Base-by-base conservation (phyloP, 2,797 vertebrate genomes). In the Cercopithecus neglectus region DNA sequence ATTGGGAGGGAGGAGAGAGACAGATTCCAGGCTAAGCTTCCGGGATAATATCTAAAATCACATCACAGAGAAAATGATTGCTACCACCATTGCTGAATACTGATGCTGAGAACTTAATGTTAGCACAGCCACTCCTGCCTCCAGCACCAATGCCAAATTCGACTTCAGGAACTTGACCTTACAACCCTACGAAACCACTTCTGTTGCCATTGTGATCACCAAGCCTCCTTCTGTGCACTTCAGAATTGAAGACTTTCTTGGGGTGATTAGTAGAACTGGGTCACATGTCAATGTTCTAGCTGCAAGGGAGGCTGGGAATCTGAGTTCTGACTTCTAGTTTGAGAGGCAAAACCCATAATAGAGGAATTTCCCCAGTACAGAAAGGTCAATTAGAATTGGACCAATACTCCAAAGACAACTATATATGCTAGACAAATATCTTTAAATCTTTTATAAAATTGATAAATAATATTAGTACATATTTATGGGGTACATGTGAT, bases 321-420 rank as follows among this genome's bases (percentile, higher is more conserved):
- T 95, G 91, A 79, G 30, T 87, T 89, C 30, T 96, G 89, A 61
- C 28, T 90, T 96, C n/a, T 55, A 87, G 36, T 28, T 53, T 83
- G 14, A 91, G 48, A 70, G 55, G 30, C 26, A 87, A 92, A 92
- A 95, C 14, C 91, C 33, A 44, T 59, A 78, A 82, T 6, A 76
- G 39, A 24, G 30, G 22, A 70, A 74, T 86, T 92, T 50, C 9
- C 22, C n/a, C 61, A 36, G 55, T 30, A 44, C 11, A 92, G 41
- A 95, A 83, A 83, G 7, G 4, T 13, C 53, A 80, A 30, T 92
- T 74, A 53, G 70, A 76, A 89, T 70, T 55, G 24, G 55, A 95
- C 41, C 48, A 84, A 59, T 95, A 33, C 22, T 93, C 61, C 55
- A 80, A 93, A 89, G 72, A 84, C 59, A 97, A 87, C 26, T 88